Conservation (phyloP, 2,113 vertebrate species). For the Takifugu bimaculatus region DNA sequence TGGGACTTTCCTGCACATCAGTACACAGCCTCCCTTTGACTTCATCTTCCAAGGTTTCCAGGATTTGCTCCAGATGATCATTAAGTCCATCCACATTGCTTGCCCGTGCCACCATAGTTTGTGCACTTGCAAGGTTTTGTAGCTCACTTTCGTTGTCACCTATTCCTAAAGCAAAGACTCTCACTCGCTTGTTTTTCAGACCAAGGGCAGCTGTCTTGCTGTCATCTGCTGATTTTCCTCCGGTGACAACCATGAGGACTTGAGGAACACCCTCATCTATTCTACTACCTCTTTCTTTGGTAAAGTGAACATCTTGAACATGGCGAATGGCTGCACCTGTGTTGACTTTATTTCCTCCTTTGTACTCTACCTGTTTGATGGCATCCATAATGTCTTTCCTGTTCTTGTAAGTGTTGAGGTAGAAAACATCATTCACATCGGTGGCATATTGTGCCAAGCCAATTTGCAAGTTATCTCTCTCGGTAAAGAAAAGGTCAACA, state of each 20-base stretch:
- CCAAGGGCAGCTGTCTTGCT: slow-evolving; percentile 77
- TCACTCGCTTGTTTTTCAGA: slow-evolving; percentile 76
- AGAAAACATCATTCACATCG: slow-evolving; percentile 88
- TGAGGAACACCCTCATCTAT: slow-evolving; percentile 84
- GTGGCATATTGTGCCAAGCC: slow-evolving; percentile 88
- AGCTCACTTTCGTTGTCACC: slow-evolving; percentile 80
- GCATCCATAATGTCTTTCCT: slow-evolving; percentile 80
- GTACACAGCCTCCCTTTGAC: slow-evolving; percentile 81
- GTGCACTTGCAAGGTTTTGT: slow-evolving; percentile 78
- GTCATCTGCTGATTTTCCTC: slow-evolving; percentile 82
- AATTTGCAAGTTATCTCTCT: slow-evolving; percentile 81
- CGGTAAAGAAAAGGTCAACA: slow-evolving; percentile 82
- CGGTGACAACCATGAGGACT: slow-evolving; percentile 86
- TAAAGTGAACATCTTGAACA: slow-evolving; percentile 82
- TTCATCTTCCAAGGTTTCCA: slow-evolving; percentile 81
- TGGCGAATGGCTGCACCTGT: slow-evolving; percentile 83
- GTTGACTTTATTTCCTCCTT: slow-evolving; percentile 82
- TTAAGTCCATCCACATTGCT: slow-evolving; percentile 78
- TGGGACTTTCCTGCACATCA: slow-evolving; percentile 46
- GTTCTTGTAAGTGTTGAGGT: slow-evolving; percentile 80
- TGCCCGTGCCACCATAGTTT: slow-evolving; percentile 78
- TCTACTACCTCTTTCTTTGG: slow-evolving; percentile 85
- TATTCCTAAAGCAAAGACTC: slow-evolving; percentile 86
- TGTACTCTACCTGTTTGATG: slow-evolving; percentile 80
- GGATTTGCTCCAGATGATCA: slow-evolving; percentile 86